Conservation (phyloP, 2,113 vertebrate genomes). For the Mormyrus lacerda region DNA sequence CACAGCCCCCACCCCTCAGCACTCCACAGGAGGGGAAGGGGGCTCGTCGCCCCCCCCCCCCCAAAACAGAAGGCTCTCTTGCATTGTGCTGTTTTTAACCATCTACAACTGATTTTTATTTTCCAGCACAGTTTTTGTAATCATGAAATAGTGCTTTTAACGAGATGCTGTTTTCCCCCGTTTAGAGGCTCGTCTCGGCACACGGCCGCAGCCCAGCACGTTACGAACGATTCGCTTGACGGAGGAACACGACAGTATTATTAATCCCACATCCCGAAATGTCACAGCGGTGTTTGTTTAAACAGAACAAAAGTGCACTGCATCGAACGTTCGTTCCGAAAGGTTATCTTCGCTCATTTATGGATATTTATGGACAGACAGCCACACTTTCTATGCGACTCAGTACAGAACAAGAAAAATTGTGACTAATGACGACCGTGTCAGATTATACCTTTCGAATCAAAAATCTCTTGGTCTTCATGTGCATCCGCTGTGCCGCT, state of each 20-base stretch:
- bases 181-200: not conserved
- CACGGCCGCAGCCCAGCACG: not conserved
- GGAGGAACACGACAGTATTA: not conserved
- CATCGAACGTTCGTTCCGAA: not conserved
- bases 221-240: not conserved
- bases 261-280: not conserved
- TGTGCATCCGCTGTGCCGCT: not conserved
- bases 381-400: not conserved
- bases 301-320: not conserved
- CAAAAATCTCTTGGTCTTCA: not conserved
- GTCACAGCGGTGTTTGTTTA: not conserved
- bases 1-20: not conserved
- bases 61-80: conserved; percentile 26
- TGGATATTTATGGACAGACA: not conserved
- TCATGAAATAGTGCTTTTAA: not conserved
- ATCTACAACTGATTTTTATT: not conserved
- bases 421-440: not conserved
- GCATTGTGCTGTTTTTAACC: not conserved
- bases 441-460: not conserved
- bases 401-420: not conserved
- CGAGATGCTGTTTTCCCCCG: not conserved
- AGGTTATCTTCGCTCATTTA: not conserved
- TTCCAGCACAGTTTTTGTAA: not conserved
- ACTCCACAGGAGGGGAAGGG: not conserved
- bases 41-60: not conserved